These are phyloP conservation scores for Drosophila pseudotalamancana DNA, from an alignment of 2,888 invertebrate species.

Conservation along the genomic window DNA sequence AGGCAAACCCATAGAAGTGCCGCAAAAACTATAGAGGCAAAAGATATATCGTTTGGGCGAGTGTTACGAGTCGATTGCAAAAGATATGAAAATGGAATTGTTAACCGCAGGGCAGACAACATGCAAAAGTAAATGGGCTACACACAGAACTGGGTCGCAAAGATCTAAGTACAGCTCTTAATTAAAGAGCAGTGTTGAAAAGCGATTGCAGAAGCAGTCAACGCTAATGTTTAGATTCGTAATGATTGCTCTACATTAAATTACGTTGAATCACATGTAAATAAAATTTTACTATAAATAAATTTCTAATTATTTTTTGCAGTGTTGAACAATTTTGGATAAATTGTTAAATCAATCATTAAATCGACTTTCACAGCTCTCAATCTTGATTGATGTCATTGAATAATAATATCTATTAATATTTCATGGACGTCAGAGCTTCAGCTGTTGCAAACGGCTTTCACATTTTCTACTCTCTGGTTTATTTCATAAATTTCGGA, in stretches of 20 bases:
- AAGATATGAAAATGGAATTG: conserved; percentile 45
- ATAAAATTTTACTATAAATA: too few species aligned
- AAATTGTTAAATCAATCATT: too few species aligned
- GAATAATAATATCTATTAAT: too few species aligned
- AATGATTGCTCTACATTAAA: too few species aligned
- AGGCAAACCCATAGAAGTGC: conserved; percentile 66
- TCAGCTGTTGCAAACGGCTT: too few species aligned
- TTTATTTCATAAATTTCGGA: conserved; percentile 3
- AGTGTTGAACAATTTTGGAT: too few species aligned
- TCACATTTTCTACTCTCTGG: not conserved
- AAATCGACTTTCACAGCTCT: too few species aligned
- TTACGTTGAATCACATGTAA: too few species aligned
- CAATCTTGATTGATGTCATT: too few species aligned
- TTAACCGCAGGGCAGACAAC: conserved; percentile 33
- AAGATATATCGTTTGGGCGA: conserved; percentile 42
- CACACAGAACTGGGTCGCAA: conserved; percentile 24
- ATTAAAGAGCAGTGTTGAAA: not conserved
- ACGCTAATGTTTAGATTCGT: too few species aligned
- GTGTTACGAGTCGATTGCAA: conserved; percentile 58
- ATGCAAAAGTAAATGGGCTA: conserved; percentile 6
- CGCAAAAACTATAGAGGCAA: conserved; percentile 20
- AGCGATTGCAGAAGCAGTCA: not conserved
- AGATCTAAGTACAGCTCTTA: conserved; percentile 2
- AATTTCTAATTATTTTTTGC: too few species aligned
- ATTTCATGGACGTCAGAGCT: too few species aligned